Percentiles rank a stretch among this genome's conserved stretches.
Conservation (phyloP, 2,113 vertebrate genomes). For the Misgurnus anguillicaudatus region DNA sequence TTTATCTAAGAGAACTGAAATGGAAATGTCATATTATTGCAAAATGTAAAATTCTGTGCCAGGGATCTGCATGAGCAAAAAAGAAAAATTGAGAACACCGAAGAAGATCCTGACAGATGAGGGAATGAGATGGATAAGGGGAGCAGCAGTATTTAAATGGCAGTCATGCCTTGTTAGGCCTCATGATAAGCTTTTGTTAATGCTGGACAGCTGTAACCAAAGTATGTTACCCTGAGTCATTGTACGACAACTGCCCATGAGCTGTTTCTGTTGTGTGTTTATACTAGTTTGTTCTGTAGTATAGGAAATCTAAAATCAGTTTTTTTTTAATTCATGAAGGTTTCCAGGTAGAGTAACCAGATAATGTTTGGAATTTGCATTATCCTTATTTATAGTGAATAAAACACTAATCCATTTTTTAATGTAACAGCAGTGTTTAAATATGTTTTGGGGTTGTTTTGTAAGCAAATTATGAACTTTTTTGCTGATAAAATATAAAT, state of each 20-base stretch:
- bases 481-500: background rate
- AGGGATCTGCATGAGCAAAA: background rate
- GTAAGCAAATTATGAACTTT: too few relatives aligned
- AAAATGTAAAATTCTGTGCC: background rate
- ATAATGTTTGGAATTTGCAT: too few relatives aligned
- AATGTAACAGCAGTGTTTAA: too few relatives aligned
- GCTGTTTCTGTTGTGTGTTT: constrained; percentile 17
- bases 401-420: too few relatives aligned
- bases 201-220: constrained; percentile 63
- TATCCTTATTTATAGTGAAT: too few relatives aligned
- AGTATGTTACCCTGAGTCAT: constrained; percentile 66
- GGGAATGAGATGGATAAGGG: constrained; percentile 9
- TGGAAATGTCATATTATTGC: background rate
- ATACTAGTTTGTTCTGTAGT: background rate
- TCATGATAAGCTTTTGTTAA: constrained; percentile 60
- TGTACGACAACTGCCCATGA: constrained; percentile 41
- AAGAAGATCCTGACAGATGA: background rate
- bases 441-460: too few relatives aligned
- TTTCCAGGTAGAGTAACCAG: too few relatives aligned
- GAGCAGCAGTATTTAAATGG: constrained; percentile 49
- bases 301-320: too few relatives aligned
- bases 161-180: constrained; percentile 54
- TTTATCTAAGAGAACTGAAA: background rate
- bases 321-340: too few relatives aligned
- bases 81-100: background rate